phyloP scores from a whole-genome alignment of 2,113 vertebrate species.

The Oryzias celebensis region DNA sequence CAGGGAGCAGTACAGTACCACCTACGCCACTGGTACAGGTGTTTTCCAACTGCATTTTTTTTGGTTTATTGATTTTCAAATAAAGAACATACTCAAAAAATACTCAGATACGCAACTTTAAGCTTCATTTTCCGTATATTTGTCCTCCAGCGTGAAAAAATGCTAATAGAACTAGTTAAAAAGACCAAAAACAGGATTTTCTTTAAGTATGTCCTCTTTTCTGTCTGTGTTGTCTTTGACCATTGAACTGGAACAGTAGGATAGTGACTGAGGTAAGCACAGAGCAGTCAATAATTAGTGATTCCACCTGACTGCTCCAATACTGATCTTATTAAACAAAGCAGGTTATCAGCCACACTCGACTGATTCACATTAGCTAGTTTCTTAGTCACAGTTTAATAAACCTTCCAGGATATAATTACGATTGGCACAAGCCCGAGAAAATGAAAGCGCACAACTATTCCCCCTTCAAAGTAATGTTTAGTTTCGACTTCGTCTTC shows the following conservation, averaged over 20 bases:
- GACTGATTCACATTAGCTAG: conserved; percentile 9
- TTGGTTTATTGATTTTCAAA: too few species aligned
- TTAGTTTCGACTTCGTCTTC: background rate
- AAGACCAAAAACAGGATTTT: too few species aligned
- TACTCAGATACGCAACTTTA: too few species aligned
- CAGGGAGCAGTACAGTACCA: too few species aligned
- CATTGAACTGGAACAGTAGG: background rate
- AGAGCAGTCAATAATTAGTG: conserved; percentile 9
- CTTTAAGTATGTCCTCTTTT: conserved; percentile 3
- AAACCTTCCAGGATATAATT: conserved; percentile 8
- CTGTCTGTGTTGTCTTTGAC: conserved; percentile 1
- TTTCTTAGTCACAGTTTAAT: conserved; percentile 5
- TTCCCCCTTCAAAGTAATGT: background rate
- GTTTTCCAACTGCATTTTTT: too few species aligned
- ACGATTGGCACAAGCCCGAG: conserved; percentile 3
- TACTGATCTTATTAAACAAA: conserved; percentile 18
- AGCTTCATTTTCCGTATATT: too few species aligned
- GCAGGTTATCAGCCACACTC: conserved; percentile 16
- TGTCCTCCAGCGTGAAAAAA: too few species aligned
- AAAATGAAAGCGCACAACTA: background rate
- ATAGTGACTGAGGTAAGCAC: conserved; percentile 10
- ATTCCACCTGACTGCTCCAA: conserved; percentile 17
- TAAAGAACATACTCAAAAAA: too few species aligned
- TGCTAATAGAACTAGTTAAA: too few species aligned
- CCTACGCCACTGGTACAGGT: too few species aligned